phyloP scores from a whole-genome alignment of 2,113 vertebrate genomes.

The Macquaria australasica region DNA sequence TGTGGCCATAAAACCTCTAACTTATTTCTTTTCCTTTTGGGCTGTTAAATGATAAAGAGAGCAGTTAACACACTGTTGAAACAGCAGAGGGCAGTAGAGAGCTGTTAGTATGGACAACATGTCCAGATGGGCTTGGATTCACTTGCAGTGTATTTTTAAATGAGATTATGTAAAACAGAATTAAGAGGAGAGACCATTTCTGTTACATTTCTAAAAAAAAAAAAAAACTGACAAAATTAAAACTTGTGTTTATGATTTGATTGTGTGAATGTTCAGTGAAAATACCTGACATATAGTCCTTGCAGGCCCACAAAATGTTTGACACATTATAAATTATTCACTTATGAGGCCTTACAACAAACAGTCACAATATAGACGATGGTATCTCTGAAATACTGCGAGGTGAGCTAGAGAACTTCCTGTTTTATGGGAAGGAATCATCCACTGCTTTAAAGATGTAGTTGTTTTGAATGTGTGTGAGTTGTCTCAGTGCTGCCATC shows the following conservation, averaged over 20 bases:
- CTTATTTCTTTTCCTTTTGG: background rate
- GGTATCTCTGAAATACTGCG: background rate
- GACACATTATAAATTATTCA: too few species aligned
- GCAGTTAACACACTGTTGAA: background rate
- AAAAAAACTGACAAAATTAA: background rate
- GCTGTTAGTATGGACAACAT: background rate
- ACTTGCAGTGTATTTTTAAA: background rate
- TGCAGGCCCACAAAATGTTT: too few species aligned
- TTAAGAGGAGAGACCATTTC: background rate
- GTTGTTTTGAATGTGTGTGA: background rate
- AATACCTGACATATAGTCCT: too few species aligned
- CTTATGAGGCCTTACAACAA: background rate
- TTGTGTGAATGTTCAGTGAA: too few species aligned
- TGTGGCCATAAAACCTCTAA: background rate
- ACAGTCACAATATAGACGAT: background rate
- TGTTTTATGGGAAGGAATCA: background rate
- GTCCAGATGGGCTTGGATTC: background rate
- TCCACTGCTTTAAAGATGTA: background rate
- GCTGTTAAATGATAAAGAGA: too few species aligned
- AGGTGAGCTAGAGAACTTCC: too few species aligned
- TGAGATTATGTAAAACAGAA: background rate
- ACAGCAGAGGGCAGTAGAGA: constrained; percentile 69
- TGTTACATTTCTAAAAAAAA: background rate
- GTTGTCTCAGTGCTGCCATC: constrained; percentile 51
- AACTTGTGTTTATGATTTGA: background rate